phyloP scores from a whole-genome alignment of 2,888 invertebrate genomes.

The Drosophila putrida region DNA sequence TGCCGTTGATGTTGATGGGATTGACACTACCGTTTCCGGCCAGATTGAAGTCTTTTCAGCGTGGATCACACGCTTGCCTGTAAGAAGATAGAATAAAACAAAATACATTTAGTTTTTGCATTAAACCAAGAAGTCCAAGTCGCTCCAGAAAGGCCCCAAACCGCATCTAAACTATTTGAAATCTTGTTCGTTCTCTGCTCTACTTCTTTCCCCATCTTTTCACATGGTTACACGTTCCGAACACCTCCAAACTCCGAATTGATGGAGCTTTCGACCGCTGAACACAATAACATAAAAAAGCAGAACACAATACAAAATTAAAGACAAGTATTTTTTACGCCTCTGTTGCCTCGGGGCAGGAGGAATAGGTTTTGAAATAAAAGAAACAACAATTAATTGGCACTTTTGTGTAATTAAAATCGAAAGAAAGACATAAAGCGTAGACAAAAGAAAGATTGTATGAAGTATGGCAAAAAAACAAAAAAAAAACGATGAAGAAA shows the following conservation, averaged over 20 bases:
- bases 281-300: conserved; percentile 5
- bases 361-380: conserved; percentile 36
- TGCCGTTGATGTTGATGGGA: conserved; percentile 35
- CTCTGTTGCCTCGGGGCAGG: conserved; percentile 22
- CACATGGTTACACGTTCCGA: conserved; percentile 50
- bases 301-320: conserved; percentile 13
- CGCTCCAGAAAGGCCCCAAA: conserved; percentile 27
- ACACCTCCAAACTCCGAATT: conserved; percentile 36
- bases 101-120: conserved; percentile 8
- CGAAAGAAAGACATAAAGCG: conserved; percentile 63
- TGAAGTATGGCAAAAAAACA: conserved; percentile 17
- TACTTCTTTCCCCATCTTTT: conserved; percentile 61
- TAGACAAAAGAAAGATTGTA: conserved; percentile 51
- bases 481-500: conserved; percentile 16
- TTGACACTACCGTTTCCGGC: conserved; percentile 57
- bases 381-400: conserved; percentile 72
- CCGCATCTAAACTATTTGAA: conserved; percentile 28
- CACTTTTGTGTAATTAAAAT: conserved; percentile 76
- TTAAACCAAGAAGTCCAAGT: conserved; percentile 16
- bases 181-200: conserved; percentile 54
- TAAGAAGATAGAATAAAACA: conserved; percentile 13
- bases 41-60: conserved; percentile 61
- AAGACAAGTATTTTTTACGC: conserved; percentile 12
- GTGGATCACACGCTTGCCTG: conserved; percentile 47
- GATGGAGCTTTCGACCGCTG: conserved; percentile 27